These are phyloP conservation scores for Oophaga sylvatica DNA, from an alignment of 2,797 vertebrate species.

Conservation along the genomic window DNA sequence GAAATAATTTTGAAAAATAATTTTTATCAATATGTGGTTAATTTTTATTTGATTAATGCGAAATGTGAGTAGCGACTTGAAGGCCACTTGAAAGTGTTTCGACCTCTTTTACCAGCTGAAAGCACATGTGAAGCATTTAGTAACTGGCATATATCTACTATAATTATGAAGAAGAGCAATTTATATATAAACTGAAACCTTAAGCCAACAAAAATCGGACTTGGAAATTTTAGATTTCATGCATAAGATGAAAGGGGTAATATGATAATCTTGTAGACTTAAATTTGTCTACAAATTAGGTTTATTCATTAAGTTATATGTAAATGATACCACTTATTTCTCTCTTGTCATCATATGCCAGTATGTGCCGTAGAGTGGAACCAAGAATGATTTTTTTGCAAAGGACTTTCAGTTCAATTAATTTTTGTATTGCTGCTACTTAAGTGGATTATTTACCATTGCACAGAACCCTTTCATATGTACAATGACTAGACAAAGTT, in stretches of 20 bases:
- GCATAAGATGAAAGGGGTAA: slow-evolving; percentile 21
- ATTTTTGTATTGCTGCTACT: slow-evolving; percentile 13
- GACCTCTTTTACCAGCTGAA: background rate
- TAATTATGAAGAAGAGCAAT: slow-evolving; percentile 26
- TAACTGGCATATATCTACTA: background rate
- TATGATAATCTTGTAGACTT: slow-evolving; percentile 1
- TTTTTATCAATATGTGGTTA: too few species aligned
- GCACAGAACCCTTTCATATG: slow-evolving; percentile 18
- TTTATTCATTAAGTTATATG: slow-evolving; percentile 29
- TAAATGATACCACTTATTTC: slow-evolving; percentile 35
- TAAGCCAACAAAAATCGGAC: background rate
- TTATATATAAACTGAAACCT: slow-evolving; percentile 12
- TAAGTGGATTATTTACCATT: slow-evolving; percentile 34
- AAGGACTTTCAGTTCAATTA: slow-evolving; percentile 27
- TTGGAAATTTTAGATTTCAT: slow-evolving; percentile 6
- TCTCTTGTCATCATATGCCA: slow-evolving; percentile 28
- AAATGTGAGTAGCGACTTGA: background rate
- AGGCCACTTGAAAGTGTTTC: background rate
- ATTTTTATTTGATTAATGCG: background rate
- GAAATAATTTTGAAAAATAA: too few species aligned
- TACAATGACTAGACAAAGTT: slow-evolving; percentile 7
- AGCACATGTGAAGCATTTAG: slow-evolving; percentile 5
- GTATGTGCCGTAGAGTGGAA: slow-evolving; percentile 10
- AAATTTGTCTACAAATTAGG: slow-evolving; percentile 16
- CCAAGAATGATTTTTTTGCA: slow-evolving; percentile 22